Evolutionary conservation across 2,113 vertebrate genomes (phyloP).

Genomic region (Gnathonemus longibarbis): DNA sequence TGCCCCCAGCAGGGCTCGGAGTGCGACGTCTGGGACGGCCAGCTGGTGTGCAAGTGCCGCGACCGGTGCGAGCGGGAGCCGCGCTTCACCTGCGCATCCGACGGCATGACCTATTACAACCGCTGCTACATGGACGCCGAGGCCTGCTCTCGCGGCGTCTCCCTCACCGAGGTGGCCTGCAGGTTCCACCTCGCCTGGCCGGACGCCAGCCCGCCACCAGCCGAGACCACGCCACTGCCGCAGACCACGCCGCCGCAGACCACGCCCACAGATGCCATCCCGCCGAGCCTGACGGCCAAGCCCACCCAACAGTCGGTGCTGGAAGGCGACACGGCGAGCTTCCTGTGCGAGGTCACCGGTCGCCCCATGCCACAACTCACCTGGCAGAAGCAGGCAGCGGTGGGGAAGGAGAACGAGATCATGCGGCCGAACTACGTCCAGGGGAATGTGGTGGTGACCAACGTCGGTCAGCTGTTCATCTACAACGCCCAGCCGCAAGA

Average conservation of each 20-base stretch:
- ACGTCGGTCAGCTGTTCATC: constrained; percentile 92
- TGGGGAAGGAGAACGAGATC: constrained; percentile 75
- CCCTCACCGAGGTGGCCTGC: constrained; percentile 85
- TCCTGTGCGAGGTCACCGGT: constrained; percentile 84
- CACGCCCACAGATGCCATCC: constrained; percentile 68
- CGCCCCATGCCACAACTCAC: constrained; percentile 84
- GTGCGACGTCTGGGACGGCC: constrained; percentile 96
- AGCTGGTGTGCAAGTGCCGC: constrained; percentile 91
- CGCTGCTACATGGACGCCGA: constrained; percentile 98
- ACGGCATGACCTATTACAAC: constrained; percentile 97
- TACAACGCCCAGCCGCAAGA: constrained; percentile 88
- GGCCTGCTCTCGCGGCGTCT: constrained; percentile 87
- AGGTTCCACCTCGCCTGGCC: constrained; percentile 91
- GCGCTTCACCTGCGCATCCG: constrained; percentile 91
- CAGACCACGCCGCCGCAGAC: constrained; percentile 73
- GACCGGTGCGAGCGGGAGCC: constrained; percentile 95
- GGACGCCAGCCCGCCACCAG: constrained; percentile 80
- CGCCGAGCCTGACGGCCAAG: constrained; percentile 69
- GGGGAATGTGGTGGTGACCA: constrained; percentile 90
- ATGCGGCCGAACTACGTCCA: constrained; percentile 84
- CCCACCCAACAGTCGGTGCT: constrained; percentile 74
- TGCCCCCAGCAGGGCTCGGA: constrained; percentile 94
- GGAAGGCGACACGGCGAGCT: constrained; percentile 86
- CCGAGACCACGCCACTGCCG: constrained; percentile 76
- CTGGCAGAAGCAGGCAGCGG: constrained; percentile 85